A percentile compares a stretch with the other conserved stretches of the same genome.
Evolutionary conservation across 2,113 vertebrate genomes (phyloP).

Genomic region (Sceloporus undulatus): DNA sequence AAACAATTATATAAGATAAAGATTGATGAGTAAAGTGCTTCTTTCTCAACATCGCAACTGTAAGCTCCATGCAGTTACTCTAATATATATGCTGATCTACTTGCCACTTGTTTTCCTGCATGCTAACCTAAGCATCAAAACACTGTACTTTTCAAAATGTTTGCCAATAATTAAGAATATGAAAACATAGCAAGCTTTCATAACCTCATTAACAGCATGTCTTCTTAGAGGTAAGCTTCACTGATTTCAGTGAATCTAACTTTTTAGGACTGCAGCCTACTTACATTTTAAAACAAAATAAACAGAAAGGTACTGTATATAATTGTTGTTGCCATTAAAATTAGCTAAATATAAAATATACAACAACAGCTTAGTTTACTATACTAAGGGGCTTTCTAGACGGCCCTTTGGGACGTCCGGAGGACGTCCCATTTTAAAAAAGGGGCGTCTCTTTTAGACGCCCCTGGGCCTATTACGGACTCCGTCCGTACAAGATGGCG

Average conservation of each 20-base stretch:
- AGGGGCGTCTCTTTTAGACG: too few relatives aligned
- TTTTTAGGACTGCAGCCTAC: background rate
- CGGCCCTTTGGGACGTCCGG: too few relatives aligned
- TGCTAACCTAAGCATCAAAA: slow-evolving; percentile 49
- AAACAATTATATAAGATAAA: slow-evolving; percentile 37
- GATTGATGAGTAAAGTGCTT: slow-evolving; percentile 28
- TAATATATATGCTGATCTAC: slow-evolving; percentile 13
- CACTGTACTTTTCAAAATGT: slow-evolving; percentile 36
- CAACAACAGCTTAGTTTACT: background rate
- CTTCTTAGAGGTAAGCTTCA: background rate
- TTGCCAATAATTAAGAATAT: slow-evolving; percentile 38
- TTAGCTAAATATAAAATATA: slow-evolving; percentile 33
- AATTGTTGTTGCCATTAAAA: slow-evolving; percentile 20
- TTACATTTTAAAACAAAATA: slow-evolving; percentile 22
- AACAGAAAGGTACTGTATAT: background rate
- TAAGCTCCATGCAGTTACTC: slow-evolving; percentile 30
- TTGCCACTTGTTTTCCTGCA: slow-evolving; percentile 20
- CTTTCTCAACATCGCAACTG: slow-evolving; percentile 36
- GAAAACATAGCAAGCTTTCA: slow-evolving; percentile 34
- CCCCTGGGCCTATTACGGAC: too few relatives aligned
- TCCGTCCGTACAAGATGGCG: too few relatives aligned
- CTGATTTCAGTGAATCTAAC: background rate
- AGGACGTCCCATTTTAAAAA: too few relatives aligned
- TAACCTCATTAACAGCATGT: slow-evolving; percentile 17
- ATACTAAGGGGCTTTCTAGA: too few relatives aligned